Evolutionary conservation across 2,888 invertebrate genomes (phyloP).

Genomic region (Lamellibrachia satsuma): DNA sequence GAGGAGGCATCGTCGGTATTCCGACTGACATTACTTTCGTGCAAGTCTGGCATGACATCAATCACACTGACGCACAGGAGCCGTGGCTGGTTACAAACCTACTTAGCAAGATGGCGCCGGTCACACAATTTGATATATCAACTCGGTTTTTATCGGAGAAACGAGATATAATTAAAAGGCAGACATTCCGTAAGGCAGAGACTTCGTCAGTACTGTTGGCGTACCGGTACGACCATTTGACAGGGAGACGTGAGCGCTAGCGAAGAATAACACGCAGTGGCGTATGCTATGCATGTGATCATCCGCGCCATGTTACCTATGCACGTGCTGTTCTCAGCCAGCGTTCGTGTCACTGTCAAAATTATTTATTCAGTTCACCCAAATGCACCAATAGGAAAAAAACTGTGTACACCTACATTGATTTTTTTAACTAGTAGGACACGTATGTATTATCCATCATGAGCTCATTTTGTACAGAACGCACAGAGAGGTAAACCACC

Average conservation of each 20-base stretch:
- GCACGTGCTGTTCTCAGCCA: not conserved
- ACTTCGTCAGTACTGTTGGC: not conserved
- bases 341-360: not conserved
- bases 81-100: constrained; percentile 3
- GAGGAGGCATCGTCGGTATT: constrained; percentile 3
- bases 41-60: not conserved
- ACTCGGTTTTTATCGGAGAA: constrained; percentile 11
- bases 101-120: constrained; percentile 17
- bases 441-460: not conserved
- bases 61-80: not conserved
- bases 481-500: not conserved
- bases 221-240: not conserved
- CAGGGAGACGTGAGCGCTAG: not conserved
- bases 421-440: not conserved
- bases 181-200: constrained; percentile 10
- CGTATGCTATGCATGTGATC: not conserved
- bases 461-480: not conserved
- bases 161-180: constrained; percentile 11
- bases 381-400: too few species aligned
- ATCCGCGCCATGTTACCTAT: not conserved
- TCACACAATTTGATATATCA: constrained; percentile 17
- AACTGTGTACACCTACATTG: not conserved
- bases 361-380: too few species aligned
- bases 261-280: not conserved
- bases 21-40: not conserved